Conservation (phyloP, 2,797 vertebrate species). For the Liasis olivaceus region DNA sequence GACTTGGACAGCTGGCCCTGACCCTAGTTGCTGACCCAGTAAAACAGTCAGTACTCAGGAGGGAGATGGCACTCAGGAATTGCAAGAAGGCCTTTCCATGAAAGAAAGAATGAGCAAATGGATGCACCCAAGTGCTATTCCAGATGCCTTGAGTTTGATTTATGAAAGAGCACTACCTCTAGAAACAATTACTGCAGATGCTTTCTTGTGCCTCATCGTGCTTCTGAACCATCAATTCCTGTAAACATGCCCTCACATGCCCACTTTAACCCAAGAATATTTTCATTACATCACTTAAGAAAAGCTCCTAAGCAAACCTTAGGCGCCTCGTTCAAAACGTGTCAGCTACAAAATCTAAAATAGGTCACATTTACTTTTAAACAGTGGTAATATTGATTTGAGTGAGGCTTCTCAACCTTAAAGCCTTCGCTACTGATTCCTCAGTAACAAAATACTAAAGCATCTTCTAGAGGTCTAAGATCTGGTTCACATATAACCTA, state of each 20-base stretch:
- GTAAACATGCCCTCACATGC: slow-evolving; percentile 1
- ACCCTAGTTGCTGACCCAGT: slow-evolving; percentile 20
- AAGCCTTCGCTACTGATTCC: background rate
- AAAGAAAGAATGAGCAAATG: slow-evolving; percentile 39
- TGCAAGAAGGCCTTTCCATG: slow-evolving; percentile 21
- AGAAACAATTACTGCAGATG: background rate
- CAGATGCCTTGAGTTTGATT: slow-evolving; percentile 29
- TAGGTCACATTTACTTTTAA: background rate
- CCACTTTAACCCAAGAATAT: background rate
- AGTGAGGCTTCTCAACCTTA: background rate
- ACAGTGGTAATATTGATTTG: background rate
- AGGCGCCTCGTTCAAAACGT: background rate
- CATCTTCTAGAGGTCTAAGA: background rate
- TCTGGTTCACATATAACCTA: background rate
- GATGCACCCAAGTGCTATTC: slow-evolving; percentile 4
- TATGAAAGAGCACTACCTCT: background rate
- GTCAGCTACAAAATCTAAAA: background rate
- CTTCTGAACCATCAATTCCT: background rate
- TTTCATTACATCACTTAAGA: background rate
- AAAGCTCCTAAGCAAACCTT: background rate
- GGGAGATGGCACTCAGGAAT: slow-evolving; percentile 30
- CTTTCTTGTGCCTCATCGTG: background rate
- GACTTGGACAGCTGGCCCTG: slow-evolving; percentile 11
- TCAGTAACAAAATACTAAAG: background rate
- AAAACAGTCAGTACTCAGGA: background rate